Evolutionary conservation across 2,888 invertebrate genomes (phyloP), one percentile per base, ranked within the genome.

Genomic region (Drosophila mayaguana): DNA sequence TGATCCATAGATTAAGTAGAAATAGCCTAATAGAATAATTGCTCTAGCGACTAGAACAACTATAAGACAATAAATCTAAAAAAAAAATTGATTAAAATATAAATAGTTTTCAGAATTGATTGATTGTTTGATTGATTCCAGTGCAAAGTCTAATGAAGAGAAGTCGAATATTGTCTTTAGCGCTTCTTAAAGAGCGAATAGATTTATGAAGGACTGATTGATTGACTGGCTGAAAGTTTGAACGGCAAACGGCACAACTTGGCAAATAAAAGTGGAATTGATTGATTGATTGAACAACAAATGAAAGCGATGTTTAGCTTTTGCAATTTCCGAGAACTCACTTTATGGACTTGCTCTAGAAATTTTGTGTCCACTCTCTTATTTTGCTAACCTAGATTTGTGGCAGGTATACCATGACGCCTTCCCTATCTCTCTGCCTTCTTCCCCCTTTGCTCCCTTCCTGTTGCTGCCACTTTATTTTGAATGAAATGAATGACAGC

Each of bases 401-500:
- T 50, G 40, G 1, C 28, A 16, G 25, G 2, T 12, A 12, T 40
- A 18, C 38, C 11, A 12, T 1, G 18, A 12, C 14, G 7, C n/a
- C 38, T n/a, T 3, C 2, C 8, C n/a, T 2, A 3, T 5, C 40
- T 8, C 36, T n/a, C n/a, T 16, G 7, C 18, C 42, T 11, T 22
- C 3, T n/a, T 46, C n/a, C 16, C 16, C 8, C 46, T 16, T 12
- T 20, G 16, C 6, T 14, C 14, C 12, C 32, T 43, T 18, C 20
- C 18, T 7, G 42, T 25, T 4, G 28, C 25, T 34, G 9, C 18
- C 9, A 9, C 9, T 42, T 18, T 4, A n/a, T 54, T 45, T 38
- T 40, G 38, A 18, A 20, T 54, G 34, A 40, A 46, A 40, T 50
- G 32, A 54, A 38, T 48, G 48, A 50, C 32, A 59, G 66, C 28